Conservation (phyloP, 2,797 vertebrate species). For the Sebastes umbrosus region DNA sequence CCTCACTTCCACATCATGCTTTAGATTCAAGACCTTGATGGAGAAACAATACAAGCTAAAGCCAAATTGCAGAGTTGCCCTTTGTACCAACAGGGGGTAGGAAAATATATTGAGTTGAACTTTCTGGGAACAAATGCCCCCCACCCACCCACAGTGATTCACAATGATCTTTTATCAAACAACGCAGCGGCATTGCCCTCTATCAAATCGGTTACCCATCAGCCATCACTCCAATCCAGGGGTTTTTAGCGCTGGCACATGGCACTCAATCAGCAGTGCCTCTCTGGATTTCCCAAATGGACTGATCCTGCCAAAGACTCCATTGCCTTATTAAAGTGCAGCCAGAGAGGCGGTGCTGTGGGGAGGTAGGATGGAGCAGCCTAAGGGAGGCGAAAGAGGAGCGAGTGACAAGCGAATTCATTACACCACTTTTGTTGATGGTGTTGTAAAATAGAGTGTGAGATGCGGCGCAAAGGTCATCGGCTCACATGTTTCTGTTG, state of each 20-base stretch:
- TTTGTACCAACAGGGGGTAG: conserved; percentile 41
- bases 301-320: conserved; percentile 76
- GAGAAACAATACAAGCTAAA: conserved; percentile 50
- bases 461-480: conserved; percentile 61
- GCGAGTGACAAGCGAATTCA: conserved; percentile 65
- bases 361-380: conserved; percentile 11
- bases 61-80: conserved; percentile 41
- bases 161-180: conserved; percentile 50
- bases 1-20: conserved; percentile 8
- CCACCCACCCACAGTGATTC: conserved; percentile 29
- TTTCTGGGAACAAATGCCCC: conserved; percentile 39
- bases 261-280: conserved; percentile 59
- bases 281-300: conserved; percentile 65
- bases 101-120: conserved; percentile 49
- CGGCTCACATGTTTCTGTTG: conserved; percentile 24
- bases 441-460: conserved; percentile 59
- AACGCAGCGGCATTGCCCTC: conserved; percentile 50
- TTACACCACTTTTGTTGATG: conserved; percentile 65
- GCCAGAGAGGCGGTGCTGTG: conserved; percentile 27
- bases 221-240: conserved; percentile 55
- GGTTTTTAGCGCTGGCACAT: conserved; percentile 45
- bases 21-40: conserved; percentile 37
- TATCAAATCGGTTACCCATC: conserved; percentile 64
- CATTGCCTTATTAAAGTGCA: conserved; percentile 79
- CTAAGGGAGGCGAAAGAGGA: conserved; percentile 32